A percentile compares a stretch with the other conserved stretches of the same genome.
Evolutionary conservation across 1,140 invertebrate genomes (phyloP).

Genomic region (Anthonomus grandis): DNA sequence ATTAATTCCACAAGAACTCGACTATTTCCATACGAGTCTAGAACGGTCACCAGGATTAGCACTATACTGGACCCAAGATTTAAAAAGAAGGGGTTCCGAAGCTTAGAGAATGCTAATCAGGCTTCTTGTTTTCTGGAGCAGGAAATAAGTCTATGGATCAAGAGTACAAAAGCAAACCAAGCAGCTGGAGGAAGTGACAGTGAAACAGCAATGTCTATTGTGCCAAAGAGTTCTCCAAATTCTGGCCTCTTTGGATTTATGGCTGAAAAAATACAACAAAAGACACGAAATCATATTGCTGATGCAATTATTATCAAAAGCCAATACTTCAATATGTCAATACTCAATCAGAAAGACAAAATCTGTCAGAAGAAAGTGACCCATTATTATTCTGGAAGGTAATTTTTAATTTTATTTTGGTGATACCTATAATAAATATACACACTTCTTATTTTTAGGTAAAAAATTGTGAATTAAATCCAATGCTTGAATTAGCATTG

Average conservation of each 20-base stretch:
- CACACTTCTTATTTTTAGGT: neutral
- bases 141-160: conserved; percentile 10
- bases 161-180: conserved; percentile 2
- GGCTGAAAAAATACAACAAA: neutral
- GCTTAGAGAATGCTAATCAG: conserved; percentile 1
- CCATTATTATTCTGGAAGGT: conserved; percentile 17
- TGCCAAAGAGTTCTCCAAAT: neutral
- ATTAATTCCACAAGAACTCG: conserved; percentile 5
- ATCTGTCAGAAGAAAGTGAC: neutral
- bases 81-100: conserved; percentile 15
- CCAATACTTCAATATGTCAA: too few relatives aligned
- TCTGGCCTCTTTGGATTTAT: conserved; percentile 6
- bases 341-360: conserved; percentile 1
- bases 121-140: conserved; percentile 11
- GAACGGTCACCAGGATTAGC: neutral
- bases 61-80: conserved; percentile 16
- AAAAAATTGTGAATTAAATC: neutral
- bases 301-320: conserved; percentile 12
- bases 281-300: conserved; percentile 3
- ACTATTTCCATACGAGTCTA: conserved; percentile 6
- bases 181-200: neutral
- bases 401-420: neutral
- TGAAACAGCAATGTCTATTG: neutral
- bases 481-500: neutral
- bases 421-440: neutral